Evolutionary conservation across 1,140 invertebrate species (phyloP), one percentile per base, ranked within the genome.

Genomic region (Bombus sibiricus): DNA sequence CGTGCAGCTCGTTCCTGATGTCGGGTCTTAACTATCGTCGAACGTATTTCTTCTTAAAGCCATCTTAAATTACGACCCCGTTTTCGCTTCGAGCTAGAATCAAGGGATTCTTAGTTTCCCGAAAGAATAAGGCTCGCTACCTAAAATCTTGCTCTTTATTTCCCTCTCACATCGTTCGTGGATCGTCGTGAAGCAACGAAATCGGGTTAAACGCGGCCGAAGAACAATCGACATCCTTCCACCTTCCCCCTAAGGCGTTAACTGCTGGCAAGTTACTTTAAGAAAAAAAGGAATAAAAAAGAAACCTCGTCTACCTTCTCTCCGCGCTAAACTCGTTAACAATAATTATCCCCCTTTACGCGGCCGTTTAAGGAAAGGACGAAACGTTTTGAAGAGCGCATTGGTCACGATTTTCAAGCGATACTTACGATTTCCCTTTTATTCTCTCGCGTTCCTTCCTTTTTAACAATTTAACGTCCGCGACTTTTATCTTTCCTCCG

Each of bases 21-120:
- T 43, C 13, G 1, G 43, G 77, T 85, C 71, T 81, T 77, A 77
- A 83, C 73, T 71, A 78, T 83, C 83, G 68, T 69, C 78, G 25
- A 81, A 80, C 53, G 62, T 75, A 72, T 68, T 85, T 80, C 74
- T 82, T 59, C 41, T 82, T 71, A 43, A 82, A 84, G 75, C 43
- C 69, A 34, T 34, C 64, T 78, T 71, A 89, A 87, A 89, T 90
- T 84, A 83, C 59, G 47, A 77, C 47, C 43, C 57, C 69, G 39
- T 76, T 64, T 32, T 79, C 81, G 64, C 66, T 86, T 41, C 32
- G 10, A 3, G 39, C 57, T 22, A 28, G 76, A 59, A 34, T 22
- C 9, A 18, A 28, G 34, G n/a, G 47, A 18, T 39, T 57, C 76
- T 69, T 41, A 47, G 41, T 81, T 74, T 76, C 18, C 34, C 62